Percentiles rank a stretch among this genome's conserved stretches.
Conservation (phyloP, 35 echinoderm and acorn worm species). For the Hemicentrotus pulcherrimus region DNA sequence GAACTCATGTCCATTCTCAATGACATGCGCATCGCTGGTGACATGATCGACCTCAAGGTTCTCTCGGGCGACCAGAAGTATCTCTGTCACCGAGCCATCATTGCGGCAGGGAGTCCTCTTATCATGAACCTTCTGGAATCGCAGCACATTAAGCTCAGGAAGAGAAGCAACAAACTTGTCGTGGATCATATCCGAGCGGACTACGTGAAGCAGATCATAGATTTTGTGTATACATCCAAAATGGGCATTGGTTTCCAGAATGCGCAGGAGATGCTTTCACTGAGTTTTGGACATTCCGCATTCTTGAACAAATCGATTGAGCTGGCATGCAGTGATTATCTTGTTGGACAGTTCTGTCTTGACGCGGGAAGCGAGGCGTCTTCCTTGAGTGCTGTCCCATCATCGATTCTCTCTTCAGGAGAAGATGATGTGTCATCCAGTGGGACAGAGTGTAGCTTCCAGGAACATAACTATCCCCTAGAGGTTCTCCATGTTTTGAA, state of each 20-base stretch:
- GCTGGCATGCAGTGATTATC: conserved; percentile 80
- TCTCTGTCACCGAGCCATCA: conserved; percentile 72
- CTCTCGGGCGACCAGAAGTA: conserved; percentile 51
- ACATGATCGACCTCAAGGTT: conserved; percentile 75
- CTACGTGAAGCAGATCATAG: conserved; percentile 62
- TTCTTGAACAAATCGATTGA: conserved; percentile 81
- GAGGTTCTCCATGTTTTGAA: conserved; percentile 75
- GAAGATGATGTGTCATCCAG: conserved; percentile 48
- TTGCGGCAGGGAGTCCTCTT: conserved; percentile 91
- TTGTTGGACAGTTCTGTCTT: conserved; percentile 77
- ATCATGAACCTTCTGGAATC: conserved; percentile 52
- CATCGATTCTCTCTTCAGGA: conserved; percentile 67
- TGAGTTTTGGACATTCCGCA: conserved; percentile 59
- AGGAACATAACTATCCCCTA: conserved; percentile 81
- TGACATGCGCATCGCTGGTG: conserved; percentile 73
- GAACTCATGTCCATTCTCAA: conserved; percentile 68
- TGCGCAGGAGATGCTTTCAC: conserved; percentile 70
- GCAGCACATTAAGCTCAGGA: background rate
- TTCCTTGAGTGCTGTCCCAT: conserved; percentile 66
- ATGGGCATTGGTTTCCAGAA: conserved; percentile 71
- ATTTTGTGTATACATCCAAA: conserved; percentile 82
- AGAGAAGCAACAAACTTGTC: conserved; percentile 56
- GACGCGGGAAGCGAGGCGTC: conserved; percentile 78
- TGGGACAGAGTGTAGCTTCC: conserved; percentile 62
- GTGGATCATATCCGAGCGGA: conserved; percentile 61